These are phyloP conservation scores for Perodicticus potto DNA, from an alignment of 2,797 vertebrate genomes.

Conservation along the genomic window DNA sequence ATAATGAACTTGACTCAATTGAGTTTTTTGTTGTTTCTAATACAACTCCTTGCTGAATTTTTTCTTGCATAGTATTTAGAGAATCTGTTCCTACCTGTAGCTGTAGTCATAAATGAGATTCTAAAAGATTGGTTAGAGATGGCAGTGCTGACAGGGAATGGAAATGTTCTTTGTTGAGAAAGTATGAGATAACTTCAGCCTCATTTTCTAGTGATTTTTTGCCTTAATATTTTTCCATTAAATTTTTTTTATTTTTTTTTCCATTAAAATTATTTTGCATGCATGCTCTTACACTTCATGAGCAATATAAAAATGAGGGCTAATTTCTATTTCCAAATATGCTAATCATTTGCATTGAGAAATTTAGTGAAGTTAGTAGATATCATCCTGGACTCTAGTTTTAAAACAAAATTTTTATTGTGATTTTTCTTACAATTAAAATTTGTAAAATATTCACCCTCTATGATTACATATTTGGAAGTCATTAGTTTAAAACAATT, in stretches of 20 bases:
- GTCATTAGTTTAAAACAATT: not conserved
- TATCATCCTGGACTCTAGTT: not conserved
- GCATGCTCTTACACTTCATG: not conserved
- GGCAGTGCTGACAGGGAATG: constrained; percentile 23
- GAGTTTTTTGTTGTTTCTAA: constrained; percentile 73
- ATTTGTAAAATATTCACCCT: not conserved
- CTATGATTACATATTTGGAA: not conserved
- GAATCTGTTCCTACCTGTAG: not conserved
- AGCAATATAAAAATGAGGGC: not conserved
- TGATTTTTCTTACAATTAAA: not conserved
- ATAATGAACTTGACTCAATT: constrained; percentile 73
- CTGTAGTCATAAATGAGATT: not conserved
- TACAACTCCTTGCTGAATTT: not conserved
- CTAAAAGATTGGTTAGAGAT: constrained; percentile 36
- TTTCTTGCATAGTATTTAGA: not conserved
- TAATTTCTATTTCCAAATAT: not conserved
- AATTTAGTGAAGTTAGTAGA: not conserved
- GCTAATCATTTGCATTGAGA: not conserved
- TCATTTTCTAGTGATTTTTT: not conserved
- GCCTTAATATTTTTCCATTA: too few relatives aligned
- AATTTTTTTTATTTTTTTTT: too few relatives aligned
- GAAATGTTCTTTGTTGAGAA: constrained; percentile 6
- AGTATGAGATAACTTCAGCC: not conserved
- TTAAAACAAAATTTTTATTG: not conserved
- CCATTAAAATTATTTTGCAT: not conserved